Evolutionary conservation across 2,113 vertebrate species (phyloP), one percentile per base, ranked within the genome.

Genomic region (Myxocyprinus asiaticus): DNA sequence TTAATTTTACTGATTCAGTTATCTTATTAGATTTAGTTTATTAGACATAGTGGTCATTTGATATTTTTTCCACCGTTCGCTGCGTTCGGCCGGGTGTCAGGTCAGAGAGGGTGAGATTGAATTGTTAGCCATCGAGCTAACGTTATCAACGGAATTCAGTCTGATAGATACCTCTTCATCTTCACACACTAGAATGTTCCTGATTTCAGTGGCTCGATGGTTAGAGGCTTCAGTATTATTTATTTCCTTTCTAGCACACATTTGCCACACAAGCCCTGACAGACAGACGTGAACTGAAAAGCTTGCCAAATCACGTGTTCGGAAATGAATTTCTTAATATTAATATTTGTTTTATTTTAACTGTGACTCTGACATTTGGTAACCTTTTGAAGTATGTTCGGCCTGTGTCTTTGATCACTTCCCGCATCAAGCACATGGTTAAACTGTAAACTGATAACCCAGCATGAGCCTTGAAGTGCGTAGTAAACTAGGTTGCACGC

Each of bases 401-500:
- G 9, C 1, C 7, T 45, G 15, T 33, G 70, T 85, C 66, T 86
- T 81, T 86, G 79, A 5, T 58, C 42, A 48, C 55, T 73, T 84
- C 64, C 67, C 53, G 11, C 10, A 33, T 64, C 3, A 61, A 43
- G 9, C 6, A 65, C 48, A 7, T 76, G 73, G 73, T 65, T 76
- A 76, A 76, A 65, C 61, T 65, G 64, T 69, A 78, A 69, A 33
- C 77, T 15, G 67, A 62, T 59, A 53, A 33, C 22, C 22, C 22
- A 33, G 22, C 22, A 33, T 33, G 22, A 33, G 67, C 43, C 12
- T 17, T 59, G n/a, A 58, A 51, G 22, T 78, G 76, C 64, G 64
- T 67, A 47, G 50, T 14, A 9, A 77, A 48, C 53, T 50, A 63
- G 22, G 22, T 33, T 33, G 22, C 22, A 33, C 22, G 22, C 22